These are phyloP conservation scores for Scyliorhinus canicula DNA, from an alignment of 2,797 vertebrate species.

Conservation along the genomic window DNA sequence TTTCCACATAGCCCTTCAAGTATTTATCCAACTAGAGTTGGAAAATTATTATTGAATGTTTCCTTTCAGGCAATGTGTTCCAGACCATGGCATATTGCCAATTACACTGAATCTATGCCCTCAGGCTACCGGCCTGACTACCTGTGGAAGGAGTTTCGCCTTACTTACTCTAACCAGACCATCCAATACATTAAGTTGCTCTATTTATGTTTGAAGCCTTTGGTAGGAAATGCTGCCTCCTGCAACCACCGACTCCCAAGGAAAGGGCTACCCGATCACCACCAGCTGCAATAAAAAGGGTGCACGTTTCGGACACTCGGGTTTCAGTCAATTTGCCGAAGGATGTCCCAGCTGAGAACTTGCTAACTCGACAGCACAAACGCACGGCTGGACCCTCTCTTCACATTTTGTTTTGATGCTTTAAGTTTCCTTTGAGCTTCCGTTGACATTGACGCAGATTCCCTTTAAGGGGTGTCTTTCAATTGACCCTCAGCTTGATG, in stretches of 20 bases:
- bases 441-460: too few relatives aligned
- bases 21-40: too few relatives aligned
- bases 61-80: background rate
- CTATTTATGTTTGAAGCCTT: background rate
- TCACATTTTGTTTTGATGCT: too few relatives aligned
- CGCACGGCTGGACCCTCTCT: too few relatives aligned
- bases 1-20: background rate
- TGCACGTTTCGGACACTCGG: too few relatives aligned
- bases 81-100: background rate
- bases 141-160: background rate
- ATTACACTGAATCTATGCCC: background rate
- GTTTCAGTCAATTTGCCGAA: background rate
- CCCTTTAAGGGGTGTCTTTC: too few relatives aligned
- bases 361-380: too few relatives aligned
- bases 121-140: background rate
- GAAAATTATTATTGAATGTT: background rate
- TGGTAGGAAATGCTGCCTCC: background rate
- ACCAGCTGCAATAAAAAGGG: background rate
- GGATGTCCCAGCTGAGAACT: background rate
- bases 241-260: background rate
- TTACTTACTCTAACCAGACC: background rate
- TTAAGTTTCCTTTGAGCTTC: too few relatives aligned
- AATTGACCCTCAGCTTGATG: too few relatives aligned
- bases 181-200: background rate
- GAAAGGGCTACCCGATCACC: background rate